These are phyloP conservation scores for Drepana falcataria DNA, from an alignment of 2,888 invertebrate species.

Conservation along the genomic window DNA sequence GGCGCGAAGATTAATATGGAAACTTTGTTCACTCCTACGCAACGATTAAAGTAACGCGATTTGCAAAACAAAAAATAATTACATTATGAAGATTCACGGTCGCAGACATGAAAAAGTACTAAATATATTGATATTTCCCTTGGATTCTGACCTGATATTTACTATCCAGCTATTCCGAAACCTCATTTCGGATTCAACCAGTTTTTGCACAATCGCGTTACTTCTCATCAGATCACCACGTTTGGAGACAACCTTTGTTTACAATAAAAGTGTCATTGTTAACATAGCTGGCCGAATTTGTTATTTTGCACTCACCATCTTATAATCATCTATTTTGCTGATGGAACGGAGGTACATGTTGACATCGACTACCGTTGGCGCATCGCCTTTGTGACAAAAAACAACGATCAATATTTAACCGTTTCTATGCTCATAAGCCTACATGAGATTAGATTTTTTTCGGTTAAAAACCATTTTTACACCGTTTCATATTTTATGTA, in stretches of 20 bases:
- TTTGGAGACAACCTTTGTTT: slow-evolving; percentile 41
- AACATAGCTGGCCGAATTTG: slow-evolving; percentile 15
- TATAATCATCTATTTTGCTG: slow-evolving; percentile 99
- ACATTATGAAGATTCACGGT: too few species aligned
- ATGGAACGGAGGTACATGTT: slow-evolving; percentile 98
- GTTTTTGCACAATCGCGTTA: too few species aligned
- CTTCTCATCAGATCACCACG: not conserved
- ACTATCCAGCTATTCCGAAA: too few species aligned
- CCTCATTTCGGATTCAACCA: too few species aligned
- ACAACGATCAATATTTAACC: slow-evolving; percentile 45
- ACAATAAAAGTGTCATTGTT: slow-evolving; percentile 55
- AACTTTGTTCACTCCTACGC: too few species aligned
- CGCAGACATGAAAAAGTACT: too few species aligned
- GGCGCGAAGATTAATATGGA: not conserved
- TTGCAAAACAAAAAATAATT: too few species aligned
- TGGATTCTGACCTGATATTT: too few species aligned
- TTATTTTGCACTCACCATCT: slow-evolving; percentile 93
- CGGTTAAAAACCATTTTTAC: slow-evolving; percentile 3
- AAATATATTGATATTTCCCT: too few species aligned
- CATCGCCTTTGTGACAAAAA: slow-evolving; percentile 82
- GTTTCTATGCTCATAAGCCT: slow-evolving; percentile 20
- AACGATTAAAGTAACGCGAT: too few species aligned
- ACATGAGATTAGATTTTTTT: slow-evolving; percentile 5
- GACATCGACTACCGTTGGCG: slow-evolving; percentile 92
- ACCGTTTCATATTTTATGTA: slow-evolving; percentile 14